phyloP scores from a whole-genome alignment of 2,113 vertebrate species.

The Serinus canaria region DNA sequence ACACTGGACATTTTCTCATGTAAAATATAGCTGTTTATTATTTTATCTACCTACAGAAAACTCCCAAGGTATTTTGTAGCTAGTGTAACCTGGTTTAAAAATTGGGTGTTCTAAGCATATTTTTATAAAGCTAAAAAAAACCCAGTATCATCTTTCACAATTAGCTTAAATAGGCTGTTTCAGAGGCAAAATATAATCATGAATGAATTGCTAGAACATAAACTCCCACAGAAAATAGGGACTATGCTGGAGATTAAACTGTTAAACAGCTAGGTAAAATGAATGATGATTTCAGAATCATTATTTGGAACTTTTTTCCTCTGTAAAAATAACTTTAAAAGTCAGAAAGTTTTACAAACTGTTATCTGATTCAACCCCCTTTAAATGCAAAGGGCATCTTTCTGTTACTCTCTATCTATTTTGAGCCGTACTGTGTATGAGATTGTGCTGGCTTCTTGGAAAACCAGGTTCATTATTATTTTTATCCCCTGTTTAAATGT shows the following conservation, averaged over 20 bases:
- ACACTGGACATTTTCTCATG: not conserved
- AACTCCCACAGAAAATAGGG: not conserved
- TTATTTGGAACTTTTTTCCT: not conserved
- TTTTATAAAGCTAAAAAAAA: not conserved
- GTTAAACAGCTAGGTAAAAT: not conserved
- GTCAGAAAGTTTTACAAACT: not conserved
- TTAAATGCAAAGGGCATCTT: not conserved
- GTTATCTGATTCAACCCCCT: not conserved
- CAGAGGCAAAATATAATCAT: not conserved
- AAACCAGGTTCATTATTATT: not conserved
- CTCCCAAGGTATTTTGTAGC: not conserved
- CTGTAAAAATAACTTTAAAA: not conserved
- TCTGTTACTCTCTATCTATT: not conserved
- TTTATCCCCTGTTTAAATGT: not conserved
- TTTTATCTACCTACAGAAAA: not conserved
- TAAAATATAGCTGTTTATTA: not conserved
- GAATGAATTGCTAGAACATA: not conserved
- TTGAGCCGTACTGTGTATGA: not conserved
- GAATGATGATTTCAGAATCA: not conserved
- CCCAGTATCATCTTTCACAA: not conserved
- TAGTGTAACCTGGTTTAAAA: constrained; percentile 5
- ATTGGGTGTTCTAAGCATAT: not conserved
- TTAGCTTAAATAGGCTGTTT: constrained; percentile 13
- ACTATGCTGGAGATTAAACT: not conserved
- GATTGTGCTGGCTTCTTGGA: not conserved